Conservation (phyloP, 2,113 vertebrate species). For the Prietella phreatophila region DNA sequence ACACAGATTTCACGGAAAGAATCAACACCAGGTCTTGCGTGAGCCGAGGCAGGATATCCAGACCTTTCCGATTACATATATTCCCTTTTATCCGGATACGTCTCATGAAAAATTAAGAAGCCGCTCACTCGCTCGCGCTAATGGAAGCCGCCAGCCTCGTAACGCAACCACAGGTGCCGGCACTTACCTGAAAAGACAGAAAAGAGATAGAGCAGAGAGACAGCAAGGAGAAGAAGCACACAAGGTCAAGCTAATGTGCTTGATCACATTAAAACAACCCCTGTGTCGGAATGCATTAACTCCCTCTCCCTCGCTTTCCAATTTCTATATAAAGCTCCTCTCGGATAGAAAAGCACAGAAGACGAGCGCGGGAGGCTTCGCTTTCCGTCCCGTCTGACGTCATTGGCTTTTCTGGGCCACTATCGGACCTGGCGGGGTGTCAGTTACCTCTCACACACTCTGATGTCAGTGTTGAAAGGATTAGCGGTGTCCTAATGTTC, state of each 20-base stretch:
- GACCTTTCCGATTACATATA: conserved; percentile 41
- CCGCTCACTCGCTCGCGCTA: conserved; percentile 39
- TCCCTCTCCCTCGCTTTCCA: background rate
- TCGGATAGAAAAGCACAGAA: background rate
- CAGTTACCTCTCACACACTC: conserved; percentile 53
- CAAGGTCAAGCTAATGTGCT: conserved; percentile 23
- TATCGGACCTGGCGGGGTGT: conserved; percentile 33
- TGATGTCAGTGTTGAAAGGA: conserved; percentile 59
- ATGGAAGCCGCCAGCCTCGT: conserved; percentile 39
- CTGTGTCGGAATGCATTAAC: conserved; percentile 22
- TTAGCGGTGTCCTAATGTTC: conserved; percentile 57
- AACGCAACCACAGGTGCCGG: conserved; percentile 41
- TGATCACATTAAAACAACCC: conserved; percentile 48
- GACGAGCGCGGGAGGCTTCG: background rate
- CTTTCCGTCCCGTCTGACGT: conserved; percentile 20
- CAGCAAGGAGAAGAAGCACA: background rate
- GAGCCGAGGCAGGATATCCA: conserved; percentile 1
- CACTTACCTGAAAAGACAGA: conserved; percentile 28
- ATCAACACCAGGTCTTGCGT: background rate
- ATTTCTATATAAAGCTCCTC: conserved; percentile 16
- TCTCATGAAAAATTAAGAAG: conserved; percentile 53
- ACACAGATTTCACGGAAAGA: conserved; percentile 10
- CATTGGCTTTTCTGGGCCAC: conserved; percentile 24
- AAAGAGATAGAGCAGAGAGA: background rate
- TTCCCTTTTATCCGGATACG: conserved; percentile 38